Evolutionary conservation across 2,888 invertebrate genomes (phyloP), one percentile per base, ranked within the genome.

Genomic region (Cerastoderma edule): DNA sequence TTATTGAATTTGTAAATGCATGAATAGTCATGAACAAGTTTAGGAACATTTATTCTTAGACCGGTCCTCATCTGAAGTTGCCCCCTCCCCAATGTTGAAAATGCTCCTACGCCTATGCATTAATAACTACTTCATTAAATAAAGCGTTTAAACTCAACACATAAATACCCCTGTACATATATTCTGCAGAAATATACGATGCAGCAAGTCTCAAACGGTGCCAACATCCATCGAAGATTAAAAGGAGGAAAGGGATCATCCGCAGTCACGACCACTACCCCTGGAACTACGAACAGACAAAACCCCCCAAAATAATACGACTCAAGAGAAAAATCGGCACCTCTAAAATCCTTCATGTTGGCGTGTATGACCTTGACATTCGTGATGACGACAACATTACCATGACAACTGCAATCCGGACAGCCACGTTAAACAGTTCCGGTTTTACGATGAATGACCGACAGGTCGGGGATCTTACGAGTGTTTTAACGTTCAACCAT

Each of bases 291-390:
- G 33, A n/a, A 0, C 19, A 32, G 10, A 54, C 6, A 0, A 28
- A 32, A 28, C 22, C 5, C 4, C 27, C 28, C 13, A 48, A 10
- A 6, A 53, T 3, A 53, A 3, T 27, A 5, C 10, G 13, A 5
- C 10, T 8, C 13, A 24, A 3, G 8, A 3, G 24, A 3, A 56
- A 27, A 5, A 56, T 28, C 16, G 2, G 16, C 4, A 32, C 22
- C 3, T 13, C 32, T 4, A 57, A 57, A 57, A 6, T n/a, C 0
- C 2, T 28, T 13, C 2, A 30, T 10, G 13, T 57, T n/a, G 32
- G 28, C 4, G 32, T 57, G 32, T 32, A 57, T n/a, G 57, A 57
- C 57, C 32, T 57, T 13, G 57, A 57, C 33, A 57, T 57, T 33
- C 13, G 19, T 32, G 32, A 57, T 10, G 57, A 32, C 1, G n/a